Evolutionary conservation across 2,113 vertebrate genomes (phyloP).

Genomic region (Piaya cayana): DNA sequence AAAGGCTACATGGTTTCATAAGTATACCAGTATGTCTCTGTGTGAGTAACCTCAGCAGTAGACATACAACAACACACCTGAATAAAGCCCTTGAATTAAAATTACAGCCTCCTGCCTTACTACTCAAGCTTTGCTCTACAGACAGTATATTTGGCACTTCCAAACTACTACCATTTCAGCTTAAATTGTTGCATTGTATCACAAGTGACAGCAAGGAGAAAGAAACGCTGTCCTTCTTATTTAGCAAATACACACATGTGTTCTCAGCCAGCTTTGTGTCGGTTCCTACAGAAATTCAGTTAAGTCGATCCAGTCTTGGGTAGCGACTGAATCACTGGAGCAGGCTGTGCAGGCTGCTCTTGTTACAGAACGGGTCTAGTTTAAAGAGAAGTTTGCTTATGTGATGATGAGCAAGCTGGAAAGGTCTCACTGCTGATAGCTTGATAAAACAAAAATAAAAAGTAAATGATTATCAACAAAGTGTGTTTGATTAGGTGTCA

Average conservation of each 20-base stretch:
- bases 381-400: conserved; percentile 3
- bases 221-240: neutral
- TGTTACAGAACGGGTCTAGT: fast-evolving
- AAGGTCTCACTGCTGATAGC: conserved; percentile 45
- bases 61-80: neutral
- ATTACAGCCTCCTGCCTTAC: neutral
- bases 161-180: neutral
- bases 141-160: neutral
- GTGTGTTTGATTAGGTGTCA: conserved; percentile 50
- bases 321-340: fast-evolving
- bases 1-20: neutral
- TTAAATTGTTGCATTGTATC: neutral
- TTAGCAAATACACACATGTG: neutral
- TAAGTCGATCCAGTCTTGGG: neutral
- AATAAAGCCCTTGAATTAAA: neutral
- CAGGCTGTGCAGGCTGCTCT: neutral
- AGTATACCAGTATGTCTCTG: neutral
- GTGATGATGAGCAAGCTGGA: conserved; percentile 9
- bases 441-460: conserved; percentile 49
- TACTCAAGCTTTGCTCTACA: neutral
- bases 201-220: neutral
- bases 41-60: neutral
- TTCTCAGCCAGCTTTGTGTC: neutral
- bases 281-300: neutral
- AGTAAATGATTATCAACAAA: conserved; percentile 34